phyloP scores from a whole-genome alignment of 2,888 invertebrate species.

The Stenodera caucasica region DNA sequence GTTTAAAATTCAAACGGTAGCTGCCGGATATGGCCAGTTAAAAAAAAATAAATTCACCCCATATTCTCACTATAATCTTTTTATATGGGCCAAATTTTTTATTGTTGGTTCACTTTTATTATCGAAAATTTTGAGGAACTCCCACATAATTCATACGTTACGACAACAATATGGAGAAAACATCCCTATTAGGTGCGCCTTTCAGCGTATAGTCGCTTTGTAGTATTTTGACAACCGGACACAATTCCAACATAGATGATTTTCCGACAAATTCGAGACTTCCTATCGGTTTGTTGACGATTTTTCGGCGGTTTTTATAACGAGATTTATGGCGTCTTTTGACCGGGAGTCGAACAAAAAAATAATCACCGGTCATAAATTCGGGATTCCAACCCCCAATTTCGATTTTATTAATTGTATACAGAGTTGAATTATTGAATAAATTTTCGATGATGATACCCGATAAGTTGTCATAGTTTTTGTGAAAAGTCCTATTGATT shows the following conservation, averaged over 20 bases:
- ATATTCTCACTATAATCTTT: not conserved
- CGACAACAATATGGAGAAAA: not conserved
- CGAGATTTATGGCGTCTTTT: not conserved
- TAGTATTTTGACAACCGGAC: conserved; percentile 5
- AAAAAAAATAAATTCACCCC: not conserved
- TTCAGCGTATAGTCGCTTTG: not conserved
- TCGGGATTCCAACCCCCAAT: not conserved
- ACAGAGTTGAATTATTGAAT: conserved; percentile 3
- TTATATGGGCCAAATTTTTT: conserved; percentile 10
- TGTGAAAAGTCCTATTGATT: conserved; percentile 45
- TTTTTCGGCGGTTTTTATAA: not conserved
- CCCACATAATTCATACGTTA: conserved; percentile 27
- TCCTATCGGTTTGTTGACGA: not conserved
- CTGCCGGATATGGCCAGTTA: not conserved
- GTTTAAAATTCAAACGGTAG: not conserved
- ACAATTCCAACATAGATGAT: conserved; percentile 3
- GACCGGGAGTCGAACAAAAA: not conserved
- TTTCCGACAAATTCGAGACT: too few relatives aligned
- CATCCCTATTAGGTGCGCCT: not conserved
- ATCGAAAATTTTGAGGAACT: conserved; percentile 19
- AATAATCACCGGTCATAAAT: not conserved
- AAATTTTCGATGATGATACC: not conserved
- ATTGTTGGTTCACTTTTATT: conserved; percentile 28
- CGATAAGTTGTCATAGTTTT: conserved; percentile 18
- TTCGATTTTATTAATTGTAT: conserved; percentile 1